phyloP scores from a whole-genome alignment of 2,888 invertebrate species.

The Chrysolina haemoptera region DNA sequence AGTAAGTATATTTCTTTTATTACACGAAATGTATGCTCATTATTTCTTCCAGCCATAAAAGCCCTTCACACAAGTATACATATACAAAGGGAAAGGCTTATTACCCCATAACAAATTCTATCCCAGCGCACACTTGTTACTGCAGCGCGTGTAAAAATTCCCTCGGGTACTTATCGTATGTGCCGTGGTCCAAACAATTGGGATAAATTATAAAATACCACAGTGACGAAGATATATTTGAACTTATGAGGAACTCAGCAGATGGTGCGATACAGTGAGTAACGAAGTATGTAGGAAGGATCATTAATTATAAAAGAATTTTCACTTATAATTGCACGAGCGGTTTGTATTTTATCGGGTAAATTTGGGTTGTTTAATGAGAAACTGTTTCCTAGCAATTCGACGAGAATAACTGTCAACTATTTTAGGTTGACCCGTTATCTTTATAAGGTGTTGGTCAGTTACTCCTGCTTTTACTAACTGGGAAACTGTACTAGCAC shows the following conservation, averaged over 20 bases:
- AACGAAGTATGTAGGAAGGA: background rate
- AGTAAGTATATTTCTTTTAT: background rate
- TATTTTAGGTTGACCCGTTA: no score
- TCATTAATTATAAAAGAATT: no score
- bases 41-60: slow-evolving; percentile 39
- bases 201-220: slow-evolving; percentile 59
- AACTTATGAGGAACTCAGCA: slow-evolving; percentile 15
- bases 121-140: slow-evolving; percentile 58
- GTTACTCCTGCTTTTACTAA: no score
- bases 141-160: slow-evolving; percentile 66
- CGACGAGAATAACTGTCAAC: no score
- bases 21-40: slow-evolving; percentile 34
- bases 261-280: slow-evolving; percentile 22
- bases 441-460: no score
- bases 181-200: slow-evolving; percentile 58
- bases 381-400: no score
- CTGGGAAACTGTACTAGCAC: no score
- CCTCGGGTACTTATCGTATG: slow-evolving; percentile 65
- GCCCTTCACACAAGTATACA: slow-evolving; percentile 33
- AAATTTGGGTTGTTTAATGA: no score
- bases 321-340: no score
- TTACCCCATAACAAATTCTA: slow-evolving; percentile 49
- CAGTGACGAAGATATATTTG: slow-evolving; percentile 8
- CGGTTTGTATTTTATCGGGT: no score
- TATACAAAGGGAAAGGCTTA: slow-evolving; percentile 49